Evolutionary conservation across 2,888 invertebrate species (phyloP), one percentile per base, ranked within the genome.

Genomic region (Rotaria macrura): DNA sequence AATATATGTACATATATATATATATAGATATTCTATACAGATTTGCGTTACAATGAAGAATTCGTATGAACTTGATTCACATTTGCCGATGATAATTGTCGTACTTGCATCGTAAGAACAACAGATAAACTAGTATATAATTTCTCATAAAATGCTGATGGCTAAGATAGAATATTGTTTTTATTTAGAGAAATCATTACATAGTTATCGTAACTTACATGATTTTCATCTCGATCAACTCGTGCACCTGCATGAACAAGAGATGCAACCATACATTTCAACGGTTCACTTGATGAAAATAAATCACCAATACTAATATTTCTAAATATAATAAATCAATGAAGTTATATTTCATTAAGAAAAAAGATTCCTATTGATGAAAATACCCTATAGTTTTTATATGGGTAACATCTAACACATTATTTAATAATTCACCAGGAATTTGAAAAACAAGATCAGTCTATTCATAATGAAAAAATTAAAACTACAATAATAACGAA

Each of bases 81-180:
- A 43, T 25, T 79, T 43, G 43, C 43, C 4, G 43, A 43, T 25
- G 40, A 23, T 43, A 79, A 43, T 79, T 43, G 43, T n/a, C 79
- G 79, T 38, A 43, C 10, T 43, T 79, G 43, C 43, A 25, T 79
- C 1, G 79, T 43, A 3, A 79, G 12, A 25, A 79, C 79, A 79
- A 79, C 20, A 14, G 79, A 79, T 10, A 79, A 12, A 79, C 79
- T 79, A 43, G 25, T 79, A n/a, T 43, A 79, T n/a, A 79, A 43
- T 79, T 79, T 79, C 12, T 79, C 79, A 79, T 79, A 79, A 34
- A 79, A 79, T 43, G 79, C 79, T 3, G 43, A 79, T n/a, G 79
- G n/a, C 79, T 79, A 79, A 43, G n/a, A 65, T 4, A 34, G 25
- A 65, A 65, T 14, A 29, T 2, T 34, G 17, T 34, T 29, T 7